Evolutionary conservation across 1,140 invertebrate species (phyloP), one percentile per base, ranked within the genome.

Genomic region (Pteromalus puparum): DNA sequence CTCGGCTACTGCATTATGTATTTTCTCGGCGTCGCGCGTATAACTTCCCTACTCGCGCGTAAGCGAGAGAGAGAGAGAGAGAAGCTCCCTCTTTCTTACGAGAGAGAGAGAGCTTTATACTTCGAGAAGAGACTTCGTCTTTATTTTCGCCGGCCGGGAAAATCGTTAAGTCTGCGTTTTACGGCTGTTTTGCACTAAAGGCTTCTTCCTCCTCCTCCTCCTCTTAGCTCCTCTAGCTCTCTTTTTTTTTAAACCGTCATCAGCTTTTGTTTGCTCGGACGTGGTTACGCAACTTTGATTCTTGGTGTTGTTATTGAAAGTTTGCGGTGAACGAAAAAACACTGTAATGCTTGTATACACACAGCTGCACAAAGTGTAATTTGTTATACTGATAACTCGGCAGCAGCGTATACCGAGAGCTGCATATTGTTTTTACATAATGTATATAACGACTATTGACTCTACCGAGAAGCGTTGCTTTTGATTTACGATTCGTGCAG

Each of bases 1-100:
- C 53, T 61, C 90, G 90, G 91, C 92, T 93, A 91, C 92, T 93
- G 92, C 92, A 93, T 93, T 93, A 93, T 93, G 92, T 93, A 93
- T 93, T 93, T 93, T 91, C 81, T 83, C 75, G 48, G 70, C 70
- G 70, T 26, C 75, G 75, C n/a, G n/a, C 75, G 75, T 24, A 21
- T 48, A 65, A 78, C 84, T 83, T 74, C 80, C 61, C 61, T 53
- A 21, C 18, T 24, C 65, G 7, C 68, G 7, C 80, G 28, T n/a
- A n/a, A n/a, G n/a, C 68, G 42, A 26, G 38, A 5, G 30, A 1
- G 48, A 15, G 30, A 30, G 48, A 15, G 48, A 61, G 21, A 21
- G 67, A 70, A 61, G 53, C 48, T 85, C 85, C 6, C 73, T 74
- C 46, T 48, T 46, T 83, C 82, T 30, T 70, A 28, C 67, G 21